Evolutionary conservation across 2,888 invertebrate genomes (phyloP), one percentile per base, ranked within the genome.

Genomic region (Ctena decussata): DNA sequence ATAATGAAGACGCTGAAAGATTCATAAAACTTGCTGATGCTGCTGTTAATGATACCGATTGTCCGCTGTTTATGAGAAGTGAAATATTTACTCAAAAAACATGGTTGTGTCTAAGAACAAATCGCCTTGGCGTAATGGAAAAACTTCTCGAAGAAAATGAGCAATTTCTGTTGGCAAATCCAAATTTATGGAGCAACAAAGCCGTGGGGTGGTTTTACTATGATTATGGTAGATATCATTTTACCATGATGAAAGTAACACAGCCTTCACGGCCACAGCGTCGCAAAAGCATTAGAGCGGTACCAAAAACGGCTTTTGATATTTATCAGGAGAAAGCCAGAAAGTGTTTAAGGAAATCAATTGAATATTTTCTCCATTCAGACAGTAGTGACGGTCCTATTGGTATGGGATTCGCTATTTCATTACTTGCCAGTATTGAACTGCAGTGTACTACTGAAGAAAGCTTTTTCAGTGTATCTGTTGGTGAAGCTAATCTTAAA

Each of bases 61-160:
- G 65, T 35, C 65, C 65, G 2, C 15, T 35, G 11, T 65, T 65
- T 65, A 65, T 65, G 65, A 32, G 35, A 65, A 35, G 65, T 35
- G 65, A 65, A 24, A 65, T 65, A 32, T 65, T 65, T 21, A 65
- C 65, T 18, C 65, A 65, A 18, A 65, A 65, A 65, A 65, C 65
- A 12, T 65, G 65, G 65, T 65, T 65, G 35, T 65, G 65, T 24
- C 35, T 65, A 21, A 35, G 35, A 21, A 65, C 65, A 35, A 65
- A 65, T 24, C 65, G 65, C 2, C 35, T 65, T 12, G 65, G 65
- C 18, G 6, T 65, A 8, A 65, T 65, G 65, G 65, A 65, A n/a
- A 32, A 24, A 8, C 24, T 65, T 6, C 65, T 65, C 18, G 65
- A 35, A 65, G 65, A 65, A 65, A 32, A 65, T 21, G 65, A 65